Evolutionary conservation across 2,797 vertebrate genomes (phyloP).

Genomic region (Myripristis jacobus): DNA sequence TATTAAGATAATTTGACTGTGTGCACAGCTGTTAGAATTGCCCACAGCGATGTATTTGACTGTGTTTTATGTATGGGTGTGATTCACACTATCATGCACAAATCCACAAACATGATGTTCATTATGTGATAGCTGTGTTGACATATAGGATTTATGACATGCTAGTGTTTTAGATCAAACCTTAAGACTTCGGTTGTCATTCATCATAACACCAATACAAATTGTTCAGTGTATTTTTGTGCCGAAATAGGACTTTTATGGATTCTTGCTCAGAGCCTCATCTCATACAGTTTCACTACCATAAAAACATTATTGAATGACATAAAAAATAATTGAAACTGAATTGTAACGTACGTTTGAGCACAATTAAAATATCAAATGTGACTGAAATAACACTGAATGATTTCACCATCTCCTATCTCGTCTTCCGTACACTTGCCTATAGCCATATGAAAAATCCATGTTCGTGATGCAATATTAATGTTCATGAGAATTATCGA

Average conservation of each 20-base stretch:
- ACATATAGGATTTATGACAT: background rate
- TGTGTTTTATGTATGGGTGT: background rate
- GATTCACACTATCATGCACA: background rate
- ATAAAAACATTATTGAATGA: background rate
- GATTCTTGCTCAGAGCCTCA: background rate
- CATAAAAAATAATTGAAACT: background rate
- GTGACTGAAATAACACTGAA: constrained; percentile 4
- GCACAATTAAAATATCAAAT: background rate
- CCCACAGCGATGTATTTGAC: background rate
- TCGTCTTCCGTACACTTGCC: background rate
- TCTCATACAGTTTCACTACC: background rate
- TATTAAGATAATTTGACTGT: constrained; percentile 17
- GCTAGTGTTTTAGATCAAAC: background rate
- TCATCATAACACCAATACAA: background rate
- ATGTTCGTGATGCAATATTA: constrained; percentile 51
- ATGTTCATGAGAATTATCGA: constrained; percentile 12
- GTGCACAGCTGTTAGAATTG: constrained; percentile 9
- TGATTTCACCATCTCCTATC: constrained; percentile 8
- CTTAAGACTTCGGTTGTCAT: background rate
- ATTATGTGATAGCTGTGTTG: background rate
- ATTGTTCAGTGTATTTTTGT: no score
- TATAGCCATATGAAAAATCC: constrained; percentile 35
- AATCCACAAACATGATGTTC: background rate
- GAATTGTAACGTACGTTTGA: background rate
- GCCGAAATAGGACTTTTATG: background rate